Percentiles rank a stretch among this genome's conserved stretches.
These are phyloP conservation scores for Drosophila prostipennis DNA, from an alignment of 2,888 invertebrate species.

Conservation along the genomic window DNA sequence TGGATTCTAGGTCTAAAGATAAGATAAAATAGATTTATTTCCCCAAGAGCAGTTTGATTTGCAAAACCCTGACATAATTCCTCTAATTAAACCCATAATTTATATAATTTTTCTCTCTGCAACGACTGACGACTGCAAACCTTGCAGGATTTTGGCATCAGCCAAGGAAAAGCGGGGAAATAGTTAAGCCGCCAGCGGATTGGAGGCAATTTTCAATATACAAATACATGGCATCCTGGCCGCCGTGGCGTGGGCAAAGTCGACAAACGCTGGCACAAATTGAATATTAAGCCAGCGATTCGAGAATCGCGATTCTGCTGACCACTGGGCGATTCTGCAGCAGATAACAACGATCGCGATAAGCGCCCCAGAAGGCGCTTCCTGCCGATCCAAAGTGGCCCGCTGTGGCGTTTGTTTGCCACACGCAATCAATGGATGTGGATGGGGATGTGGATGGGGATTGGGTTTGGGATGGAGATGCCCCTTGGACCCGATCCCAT, in stretches of 20 bases:
- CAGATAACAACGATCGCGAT: slow-evolving; percentile 67
- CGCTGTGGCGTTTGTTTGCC: slow-evolving; percentile 59
- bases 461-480: background rate
- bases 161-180: slow-evolving; percentile 10
- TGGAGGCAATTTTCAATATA: slow-evolving; percentile 63
- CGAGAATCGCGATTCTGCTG: slow-evolving; percentile 17
- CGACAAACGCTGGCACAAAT: slow-evolving; percentile 73
- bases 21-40: background rate
- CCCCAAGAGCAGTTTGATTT: background rate
- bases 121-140: slow-evolving; percentile 1
- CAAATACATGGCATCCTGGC: slow-evolving; percentile 61
- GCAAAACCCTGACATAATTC: background rate
- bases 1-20: too few species aligned
- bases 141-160: slow-evolving; percentile 11
- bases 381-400: slow-evolving; percentile 48
- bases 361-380: slow-evolving; percentile 62
- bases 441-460: background rate
- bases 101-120: slow-evolving; percentile 15
- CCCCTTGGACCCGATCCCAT: slow-evolving; percentile 20
- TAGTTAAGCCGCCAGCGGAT: slow-evolving; percentile 53
- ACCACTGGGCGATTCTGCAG: slow-evolving; percentile 43
- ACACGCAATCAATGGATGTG: slow-evolving; percentile 70
- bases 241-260: slow-evolving; percentile 37
- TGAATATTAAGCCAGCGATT: slow-evolving; percentile 69
- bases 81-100: background rate